Evolutionary conservation across 2,113 vertebrate species (phyloP).

Genomic region (Ceyx melanurus): DNA sequence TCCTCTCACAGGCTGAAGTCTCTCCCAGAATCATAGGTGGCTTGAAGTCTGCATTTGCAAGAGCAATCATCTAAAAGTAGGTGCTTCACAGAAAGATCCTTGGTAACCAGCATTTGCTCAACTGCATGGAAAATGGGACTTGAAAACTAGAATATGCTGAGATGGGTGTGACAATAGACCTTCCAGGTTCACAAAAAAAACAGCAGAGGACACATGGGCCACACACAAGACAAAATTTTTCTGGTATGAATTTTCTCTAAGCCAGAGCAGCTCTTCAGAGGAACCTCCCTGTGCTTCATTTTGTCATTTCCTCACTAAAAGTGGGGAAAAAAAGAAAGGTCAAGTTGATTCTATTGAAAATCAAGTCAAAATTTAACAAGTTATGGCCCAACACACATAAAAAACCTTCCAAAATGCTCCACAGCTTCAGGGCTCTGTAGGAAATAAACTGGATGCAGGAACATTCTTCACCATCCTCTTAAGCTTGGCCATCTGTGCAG

Average conservation of each 20-base stretch:
- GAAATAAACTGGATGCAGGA: slow-evolving; percentile 14
- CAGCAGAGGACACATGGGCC: not conserved
- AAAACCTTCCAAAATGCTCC: not conserved
- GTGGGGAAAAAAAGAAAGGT: not conserved
- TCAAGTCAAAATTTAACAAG: not conserved
- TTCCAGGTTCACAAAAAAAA: not conserved
- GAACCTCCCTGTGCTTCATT: not conserved
- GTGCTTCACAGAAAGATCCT: not conserved
- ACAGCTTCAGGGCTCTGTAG: not conserved
- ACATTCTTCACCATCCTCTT: slow-evolving; percentile 15
- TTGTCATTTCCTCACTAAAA: not conserved
- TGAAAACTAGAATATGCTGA: not conserved
- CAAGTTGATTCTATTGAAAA: not conserved
- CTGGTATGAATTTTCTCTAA: not conserved
- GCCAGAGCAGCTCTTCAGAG: not conserved
- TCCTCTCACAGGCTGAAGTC: not conserved
- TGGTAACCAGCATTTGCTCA: not conserved
- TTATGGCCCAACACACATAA: not conserved
- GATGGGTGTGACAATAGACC: fast-evolving
- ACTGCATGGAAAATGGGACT: not conserved
- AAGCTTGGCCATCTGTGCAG: slow-evolving; percentile 25
- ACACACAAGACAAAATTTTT: not conserved
- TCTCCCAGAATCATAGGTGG: not conserved
- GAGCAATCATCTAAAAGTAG: not conserved
- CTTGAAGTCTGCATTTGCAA: not conserved